These are phyloP conservation scores for Hafferia zeledoni DNA, from an alignment of 2,797 vertebrate genomes.

Conservation along the genomic window DNA sequence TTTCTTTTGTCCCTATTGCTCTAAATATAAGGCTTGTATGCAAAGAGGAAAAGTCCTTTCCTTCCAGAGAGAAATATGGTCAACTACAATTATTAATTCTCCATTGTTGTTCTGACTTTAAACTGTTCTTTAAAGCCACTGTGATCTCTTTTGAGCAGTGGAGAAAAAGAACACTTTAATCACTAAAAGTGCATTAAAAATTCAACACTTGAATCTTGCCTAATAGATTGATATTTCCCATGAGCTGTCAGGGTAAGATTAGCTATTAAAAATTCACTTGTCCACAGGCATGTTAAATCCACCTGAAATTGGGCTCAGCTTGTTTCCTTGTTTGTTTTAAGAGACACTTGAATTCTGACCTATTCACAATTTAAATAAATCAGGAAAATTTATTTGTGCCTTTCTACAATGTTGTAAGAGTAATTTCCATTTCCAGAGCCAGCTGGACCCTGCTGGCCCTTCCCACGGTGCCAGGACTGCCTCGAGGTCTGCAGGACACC, in stretches of 20 bases:
- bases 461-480: not conserved
- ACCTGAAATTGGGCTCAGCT: constrained; percentile 29
- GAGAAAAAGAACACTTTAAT: constrained; percentile 56
- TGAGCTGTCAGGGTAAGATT: constrained; percentile 48
- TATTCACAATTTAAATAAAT: not conserved
- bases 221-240: constrained; percentile 68
- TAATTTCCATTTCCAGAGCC: not conserved
- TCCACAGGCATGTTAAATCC: constrained; percentile 44
- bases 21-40: not conserved
- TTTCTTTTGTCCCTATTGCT: not conserved
- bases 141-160: constrained; percentile 36
- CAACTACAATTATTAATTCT: constrained; percentile 36
- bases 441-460: not conserved
- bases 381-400: not conserved
- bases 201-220: constrained; percentile 57
- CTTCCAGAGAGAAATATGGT: not conserved
- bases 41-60: not conserved
- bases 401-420: not conserved
- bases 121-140: constrained; percentile 49
- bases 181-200: constrained; percentile 62
- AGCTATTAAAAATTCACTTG: constrained; percentile 63
- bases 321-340: constrained; percentile 30
- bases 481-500: rapidly evolving
- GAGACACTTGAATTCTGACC: not conserved
- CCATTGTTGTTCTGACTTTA: constrained; percentile 44